phyloP scores from a whole-genome alignment of 2,888 invertebrate species.

The Xanthorhoe spadicearia region DNA sequence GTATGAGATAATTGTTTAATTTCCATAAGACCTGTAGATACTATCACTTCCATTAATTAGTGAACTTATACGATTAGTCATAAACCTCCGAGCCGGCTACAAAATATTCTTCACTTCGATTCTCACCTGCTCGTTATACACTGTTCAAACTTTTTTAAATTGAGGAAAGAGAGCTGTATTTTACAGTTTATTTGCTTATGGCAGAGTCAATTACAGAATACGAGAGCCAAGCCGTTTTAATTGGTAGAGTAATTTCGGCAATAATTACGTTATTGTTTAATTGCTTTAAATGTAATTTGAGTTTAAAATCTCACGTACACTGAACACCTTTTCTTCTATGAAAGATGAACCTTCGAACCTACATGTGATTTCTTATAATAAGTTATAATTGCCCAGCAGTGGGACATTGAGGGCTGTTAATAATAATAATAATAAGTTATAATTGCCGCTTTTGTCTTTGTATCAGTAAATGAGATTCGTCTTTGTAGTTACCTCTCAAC shows the following conservation, averaged over 20 bases:
- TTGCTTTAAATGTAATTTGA: conserved; percentile 50
- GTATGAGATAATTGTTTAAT: conserved; percentile 2
- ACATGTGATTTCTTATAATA: conserved; percentile 19
- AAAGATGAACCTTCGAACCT: conserved; percentile 36
- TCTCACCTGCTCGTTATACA: conserved; percentile 45
- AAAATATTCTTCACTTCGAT: conserved; percentile 40
- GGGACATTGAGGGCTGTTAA: too few relatives aligned
- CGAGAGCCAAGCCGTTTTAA: conserved; percentile 42
- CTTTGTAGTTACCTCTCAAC: conserved; percentile 66
- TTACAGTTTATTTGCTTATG: conserved; percentile 46
- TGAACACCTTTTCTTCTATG: conserved; percentile 30
- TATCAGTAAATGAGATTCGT: conserved; percentile 71
- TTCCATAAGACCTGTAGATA: conserved; percentile 13
- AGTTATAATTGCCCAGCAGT: conserved; percentile 67
- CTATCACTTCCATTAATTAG: conserved; percentile 25
- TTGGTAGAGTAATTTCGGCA: conserved; percentile 45
- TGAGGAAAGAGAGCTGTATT: conserved; percentile 44
- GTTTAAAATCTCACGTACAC: conserved; percentile 33
- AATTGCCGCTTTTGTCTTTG: conserved; percentile 79
- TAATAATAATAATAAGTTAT: conserved; percentile 50
- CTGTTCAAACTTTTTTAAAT: conserved; percentile 41
- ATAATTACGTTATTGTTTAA: conserved; percentile 51
- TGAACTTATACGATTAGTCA: conserved; percentile 29
- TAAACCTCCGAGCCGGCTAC: conserved; percentile 30
- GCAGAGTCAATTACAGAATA: conserved; percentile 45